Conservation (phyloP, 2,888 invertebrate genomes). For the Papilio demoleus region DNA sequence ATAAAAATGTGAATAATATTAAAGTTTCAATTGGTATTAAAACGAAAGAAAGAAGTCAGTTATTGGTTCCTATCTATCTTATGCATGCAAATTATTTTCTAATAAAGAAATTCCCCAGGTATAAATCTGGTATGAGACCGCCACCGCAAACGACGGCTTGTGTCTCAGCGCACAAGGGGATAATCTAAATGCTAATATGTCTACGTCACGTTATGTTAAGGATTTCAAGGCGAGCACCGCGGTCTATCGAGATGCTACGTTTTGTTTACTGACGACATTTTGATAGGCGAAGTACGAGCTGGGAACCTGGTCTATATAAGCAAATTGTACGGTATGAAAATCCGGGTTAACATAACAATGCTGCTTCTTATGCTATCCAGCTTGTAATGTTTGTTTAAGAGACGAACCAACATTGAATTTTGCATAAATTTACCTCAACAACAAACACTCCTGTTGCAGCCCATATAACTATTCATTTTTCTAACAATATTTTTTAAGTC, state of each 20-base stretch:
- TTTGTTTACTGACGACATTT: conserved; percentile 36
- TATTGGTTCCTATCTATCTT: background rate
- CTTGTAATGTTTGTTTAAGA: conserved; percentile 32
- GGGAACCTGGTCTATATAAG: conserved; percentile 5
- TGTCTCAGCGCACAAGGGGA: conserved; percentile 60
- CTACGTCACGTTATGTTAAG: conserved; percentile 57
- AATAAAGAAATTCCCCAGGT: conserved; percentile 12
- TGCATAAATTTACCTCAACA: conserved; percentile 31
- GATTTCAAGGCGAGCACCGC: conserved; percentile 48
- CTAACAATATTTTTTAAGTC: background rate
- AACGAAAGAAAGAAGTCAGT: background rate
- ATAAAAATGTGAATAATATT: background rate
- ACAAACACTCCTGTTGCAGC: background rate
- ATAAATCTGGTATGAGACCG: conserved; percentile 28
- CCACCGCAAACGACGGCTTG: conserved; percentile 50
- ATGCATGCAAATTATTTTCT: conserved; percentile 9
- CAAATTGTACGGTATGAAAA: conserved; percentile 5
- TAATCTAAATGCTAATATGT: conserved; percentile 79
- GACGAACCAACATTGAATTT: conserved; percentile 8
- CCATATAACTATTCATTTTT: background rate
- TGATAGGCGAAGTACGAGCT: conserved; percentile 19
- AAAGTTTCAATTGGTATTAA: background rate
- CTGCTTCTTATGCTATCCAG: conserved; percentile 21
- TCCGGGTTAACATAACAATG: conserved; percentile 20
- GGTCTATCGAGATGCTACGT: conserved; percentile 38